Evolutionary conservation across 2,797 vertebrate genomes (phyloP).

Genomic region (Sparidentex hasta): DNA sequence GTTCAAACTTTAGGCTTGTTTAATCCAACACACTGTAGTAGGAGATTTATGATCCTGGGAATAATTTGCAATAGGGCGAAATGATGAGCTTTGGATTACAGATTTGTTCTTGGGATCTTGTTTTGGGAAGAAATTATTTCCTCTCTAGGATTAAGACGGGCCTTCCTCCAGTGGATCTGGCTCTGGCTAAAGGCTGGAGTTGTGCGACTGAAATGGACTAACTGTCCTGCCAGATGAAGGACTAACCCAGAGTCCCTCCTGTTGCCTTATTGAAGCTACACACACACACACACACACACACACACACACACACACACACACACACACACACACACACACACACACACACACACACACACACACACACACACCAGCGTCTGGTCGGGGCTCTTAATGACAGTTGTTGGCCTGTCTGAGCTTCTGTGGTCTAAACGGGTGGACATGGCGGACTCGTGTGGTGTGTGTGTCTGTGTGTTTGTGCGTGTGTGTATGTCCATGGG

Average conservation of each 20-base stretch:
- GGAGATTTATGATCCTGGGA: neutral
- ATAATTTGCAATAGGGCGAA: neutral
- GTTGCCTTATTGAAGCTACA: slow-evolving; percentile 35
- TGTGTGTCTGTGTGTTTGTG: neutral
- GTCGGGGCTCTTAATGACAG: slow-evolving; percentile 68
- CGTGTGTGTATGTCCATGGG: slow-evolving; percentile 16
- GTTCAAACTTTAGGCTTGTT: neutral
- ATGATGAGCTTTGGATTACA: neutral
- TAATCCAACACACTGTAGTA: neutral
- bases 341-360: slow-evolving; percentile 3
- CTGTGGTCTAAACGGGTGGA: slow-evolving; percentile 62
- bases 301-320: slow-evolving; percentile 4
- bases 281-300: too few species aligned
- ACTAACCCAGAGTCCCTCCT: slow-evolving; percentile 23
- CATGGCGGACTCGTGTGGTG: slow-evolving; percentile 8
- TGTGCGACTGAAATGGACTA: slow-evolving; percentile 15
- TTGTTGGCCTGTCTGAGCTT: slow-evolving; percentile 79
- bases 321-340: slow-evolving; percentile 11
- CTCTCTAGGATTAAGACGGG: neutral
- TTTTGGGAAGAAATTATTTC: neutral
- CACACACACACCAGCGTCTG: slow-evolving; percentile 50
- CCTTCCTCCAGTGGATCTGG: neutral
- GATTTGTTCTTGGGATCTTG: slow-evolving; percentile 8
- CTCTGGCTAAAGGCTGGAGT: slow-evolving; percentile 7
- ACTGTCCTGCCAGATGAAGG: slow-evolving; percentile 37